Conservation (phyloP, 2,888 invertebrate genomes). For the Rhimphoctona megacephalus region DNA sequence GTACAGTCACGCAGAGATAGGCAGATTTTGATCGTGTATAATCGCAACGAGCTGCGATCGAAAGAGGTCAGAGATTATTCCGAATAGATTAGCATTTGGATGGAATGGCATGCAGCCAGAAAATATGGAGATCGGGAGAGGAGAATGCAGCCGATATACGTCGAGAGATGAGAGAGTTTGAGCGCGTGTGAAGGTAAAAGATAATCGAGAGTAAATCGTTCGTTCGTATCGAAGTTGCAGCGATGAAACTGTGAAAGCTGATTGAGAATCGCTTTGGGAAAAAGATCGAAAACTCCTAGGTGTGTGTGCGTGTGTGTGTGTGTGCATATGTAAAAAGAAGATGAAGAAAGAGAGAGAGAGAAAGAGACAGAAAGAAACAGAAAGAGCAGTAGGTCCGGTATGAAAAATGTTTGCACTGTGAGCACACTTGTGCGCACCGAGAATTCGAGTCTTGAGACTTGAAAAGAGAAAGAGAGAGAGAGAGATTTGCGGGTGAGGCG, state of each 20-base stretch:
- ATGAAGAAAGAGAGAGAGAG: conserved; percentile 19
- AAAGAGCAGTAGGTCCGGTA: conserved; percentile 59
- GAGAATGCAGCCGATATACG: not conserved
- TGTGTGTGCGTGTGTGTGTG: not conserved
- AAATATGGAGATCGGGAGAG: not conserved
- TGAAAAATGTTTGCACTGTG: conserved; percentile 71
- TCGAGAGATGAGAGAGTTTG: not conserved
- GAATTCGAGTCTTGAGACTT: conserved; percentile 62
- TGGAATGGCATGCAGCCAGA: not conserved
- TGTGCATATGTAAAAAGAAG: not conserved
- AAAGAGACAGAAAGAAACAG: conserved; percentile 46
- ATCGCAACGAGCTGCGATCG: conserved; percentile 4
- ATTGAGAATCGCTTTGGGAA: conserved; percentile 50
- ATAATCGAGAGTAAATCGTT: conserved; percentile 22
- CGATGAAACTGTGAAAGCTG: conserved; percentile 43
- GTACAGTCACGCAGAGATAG: not conserved
- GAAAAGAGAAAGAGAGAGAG: conserved; percentile 26
- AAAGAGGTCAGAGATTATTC: conserved; percentile 6
- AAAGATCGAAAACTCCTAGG: conserved; percentile 25
- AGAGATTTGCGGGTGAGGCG: conserved; percentile 74
- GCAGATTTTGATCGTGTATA: not conserved
- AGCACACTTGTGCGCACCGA: conserved; percentile 53
- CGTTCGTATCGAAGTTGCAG: not conserved
- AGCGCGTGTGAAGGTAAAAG: not conserved
- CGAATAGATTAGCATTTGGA: conserved; percentile 1